A percentile compares a stretch with the other conserved stretches of the same genome.
Conservation (phyloP, 35 echinoderm and acorn worm genomes). For the Strongylocentrotus purpuratus region DNA sequence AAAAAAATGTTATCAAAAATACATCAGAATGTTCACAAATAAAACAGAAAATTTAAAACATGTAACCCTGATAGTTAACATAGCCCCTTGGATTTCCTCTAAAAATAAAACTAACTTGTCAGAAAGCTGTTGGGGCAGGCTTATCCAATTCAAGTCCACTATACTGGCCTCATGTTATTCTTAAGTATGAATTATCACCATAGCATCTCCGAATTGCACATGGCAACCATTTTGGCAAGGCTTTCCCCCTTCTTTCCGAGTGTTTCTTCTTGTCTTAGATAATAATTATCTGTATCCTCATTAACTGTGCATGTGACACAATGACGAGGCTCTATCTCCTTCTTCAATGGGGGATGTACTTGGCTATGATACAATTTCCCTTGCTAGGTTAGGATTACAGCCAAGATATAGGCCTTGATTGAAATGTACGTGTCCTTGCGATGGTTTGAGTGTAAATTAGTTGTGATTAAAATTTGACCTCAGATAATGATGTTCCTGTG, state of each 20-base stretch:
- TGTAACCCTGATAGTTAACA: too few species aligned
- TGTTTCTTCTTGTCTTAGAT: not conserved
- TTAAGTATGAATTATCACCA: not conserved
- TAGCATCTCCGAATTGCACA: not conserved
- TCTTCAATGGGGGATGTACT: not conserved
- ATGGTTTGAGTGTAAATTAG: not conserved
- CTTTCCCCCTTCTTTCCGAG: not conserved
- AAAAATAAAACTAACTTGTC: too few species aligned
- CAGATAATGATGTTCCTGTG: not conserved
- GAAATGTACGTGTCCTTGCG: not conserved
- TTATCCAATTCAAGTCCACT: not conserved
- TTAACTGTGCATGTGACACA: not conserved
- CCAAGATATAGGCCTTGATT: not conserved
- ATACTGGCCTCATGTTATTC: not conserved
- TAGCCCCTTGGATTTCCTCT: too few species aligned
- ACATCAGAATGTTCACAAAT: too few species aligned
- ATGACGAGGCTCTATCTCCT: not conserved
- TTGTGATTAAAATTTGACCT: not conserved
- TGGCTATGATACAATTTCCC: slow-evolving; percentile 1
- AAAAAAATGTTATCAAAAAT: too few species aligned
- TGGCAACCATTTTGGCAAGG: not conserved
- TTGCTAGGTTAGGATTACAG: not conserved
- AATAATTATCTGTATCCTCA: not conserved
- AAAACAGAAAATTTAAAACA: too few species aligned
- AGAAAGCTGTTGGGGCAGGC: not conserved